Conservation (phyloP, 2,888 invertebrate genomes). For the Ceraclea dissimilis region DNA sequence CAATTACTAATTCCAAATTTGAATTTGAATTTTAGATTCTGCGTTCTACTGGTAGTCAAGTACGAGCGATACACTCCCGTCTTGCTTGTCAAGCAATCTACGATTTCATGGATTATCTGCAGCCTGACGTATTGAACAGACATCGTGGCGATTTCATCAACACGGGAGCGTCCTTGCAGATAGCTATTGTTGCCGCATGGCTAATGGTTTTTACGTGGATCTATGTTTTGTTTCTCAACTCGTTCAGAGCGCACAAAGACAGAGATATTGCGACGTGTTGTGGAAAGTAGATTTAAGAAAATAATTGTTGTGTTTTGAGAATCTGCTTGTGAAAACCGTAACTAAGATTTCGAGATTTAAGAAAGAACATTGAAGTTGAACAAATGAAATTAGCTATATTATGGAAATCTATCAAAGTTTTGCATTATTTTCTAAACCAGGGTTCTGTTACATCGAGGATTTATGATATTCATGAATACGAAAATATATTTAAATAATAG, state of each 20-base stretch:
- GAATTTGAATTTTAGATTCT: conserved; percentile 35
- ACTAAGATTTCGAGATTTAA: not conserved
- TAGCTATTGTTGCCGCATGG: conserved; percentile 60
- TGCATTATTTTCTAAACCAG: too few species aligned
- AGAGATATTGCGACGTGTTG: conserved; percentile 42
- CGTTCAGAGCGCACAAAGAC: conserved; percentile 46
- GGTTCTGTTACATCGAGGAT: too few species aligned
- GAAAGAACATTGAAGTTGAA: not conserved
- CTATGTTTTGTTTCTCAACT: conserved; percentile 43
- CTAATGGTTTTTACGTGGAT: conserved; percentile 51
- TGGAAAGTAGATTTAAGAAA: conserved; percentile 26
- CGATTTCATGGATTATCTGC: conserved; percentile 80
- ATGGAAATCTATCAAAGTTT: too few species aligned
- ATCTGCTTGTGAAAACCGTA: too few species aligned
- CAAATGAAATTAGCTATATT: too few species aligned
- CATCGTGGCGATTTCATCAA: conserved; percentile 63
- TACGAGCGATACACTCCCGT: conserved; percentile 55
- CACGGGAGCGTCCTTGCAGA: conserved; percentile 59
- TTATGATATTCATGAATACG: too few species aligned
- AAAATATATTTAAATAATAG: too few species aligned
- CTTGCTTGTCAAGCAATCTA: conserved; percentile 66
- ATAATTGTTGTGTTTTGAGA: not conserved
- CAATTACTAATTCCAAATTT: too few species aligned
- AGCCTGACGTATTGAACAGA: conserved; percentile 58
- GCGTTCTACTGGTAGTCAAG: conserved; percentile 48